Percentiles rank a stretch among this genome's conserved stretches.
These are phyloP conservation scores for Isurus oxyrinchus DNA, from an alignment of 2,113 vertebrate genomes.

Conservation along the genomic window DNA sequence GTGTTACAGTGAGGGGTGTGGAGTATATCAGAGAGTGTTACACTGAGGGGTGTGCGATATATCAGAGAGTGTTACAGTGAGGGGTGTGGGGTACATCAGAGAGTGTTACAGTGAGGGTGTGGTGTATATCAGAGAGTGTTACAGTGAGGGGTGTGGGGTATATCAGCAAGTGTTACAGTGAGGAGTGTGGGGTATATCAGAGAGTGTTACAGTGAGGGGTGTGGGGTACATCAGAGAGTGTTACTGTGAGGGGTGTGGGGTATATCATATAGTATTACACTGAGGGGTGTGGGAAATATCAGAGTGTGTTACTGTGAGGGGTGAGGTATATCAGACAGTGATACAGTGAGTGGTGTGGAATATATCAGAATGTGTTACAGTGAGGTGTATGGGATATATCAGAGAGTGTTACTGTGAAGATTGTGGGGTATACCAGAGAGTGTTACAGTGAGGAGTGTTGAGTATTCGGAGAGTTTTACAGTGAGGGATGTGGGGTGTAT, in stretches of 20 bases:
- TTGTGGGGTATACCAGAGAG: not conserved
- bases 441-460: not conserved
- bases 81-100: not conserved
- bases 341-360: too few species aligned
- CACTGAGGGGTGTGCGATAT: not conserved
- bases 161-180: not conserved
- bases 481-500: too few species aligned
- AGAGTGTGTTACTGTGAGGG: too few species aligned
- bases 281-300: too few species aligned
- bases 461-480: not conserved
- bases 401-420: not conserved
- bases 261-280: not conserved
- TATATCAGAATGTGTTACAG: not conserved
- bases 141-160: not conserved
- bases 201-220: not conserved
- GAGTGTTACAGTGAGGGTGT: not conserved
- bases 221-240: not conserved
- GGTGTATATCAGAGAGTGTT: not conserved
- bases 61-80: not conserved
- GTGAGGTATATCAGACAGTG: too few species aligned
- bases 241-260: not conserved
- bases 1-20: too few species aligned
- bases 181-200: not conserved
- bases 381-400: not conserved
- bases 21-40: too few species aligned